Evolutionary conservation across 1,140 invertebrate genomes (phyloP).

Genomic region (Telenomus remus): DNA sequence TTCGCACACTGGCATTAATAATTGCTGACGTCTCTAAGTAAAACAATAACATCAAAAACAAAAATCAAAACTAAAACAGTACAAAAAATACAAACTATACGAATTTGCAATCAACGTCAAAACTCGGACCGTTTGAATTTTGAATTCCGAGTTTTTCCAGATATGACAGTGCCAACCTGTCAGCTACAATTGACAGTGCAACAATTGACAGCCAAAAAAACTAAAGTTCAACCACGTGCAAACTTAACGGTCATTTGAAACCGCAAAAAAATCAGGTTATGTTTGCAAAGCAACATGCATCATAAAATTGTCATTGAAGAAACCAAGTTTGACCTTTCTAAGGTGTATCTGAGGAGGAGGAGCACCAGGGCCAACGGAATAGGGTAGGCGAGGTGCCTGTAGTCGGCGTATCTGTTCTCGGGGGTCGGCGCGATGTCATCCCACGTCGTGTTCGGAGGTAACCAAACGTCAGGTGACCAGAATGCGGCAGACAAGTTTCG

Average conservation of each 20-base stretch:
- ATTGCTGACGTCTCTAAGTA: neutral
- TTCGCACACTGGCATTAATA: too few relatives aligned
- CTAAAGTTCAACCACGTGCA: slow-evolving; percentile 12
- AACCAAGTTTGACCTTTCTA: slow-evolving; percentile 83
- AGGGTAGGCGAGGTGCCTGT: slow-evolving; percentile 88
- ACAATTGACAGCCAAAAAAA: too few relatives aligned
- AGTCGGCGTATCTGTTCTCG: slow-evolving; percentile 86
- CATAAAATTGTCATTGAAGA: neutral
- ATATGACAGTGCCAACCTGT: too few relatives aligned
- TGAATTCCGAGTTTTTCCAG: too few relatives aligned
- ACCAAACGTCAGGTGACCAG: slow-evolving; percentile 90
- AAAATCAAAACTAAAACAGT: too few relatives aligned
- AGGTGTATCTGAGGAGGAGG: slow-evolving; percentile 82
- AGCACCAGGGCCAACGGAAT: slow-evolving; percentile 86
- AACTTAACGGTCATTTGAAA: slow-evolving; percentile 21
- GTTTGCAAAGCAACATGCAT: slow-evolving; percentile 3
- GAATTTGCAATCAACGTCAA: too few relatives aligned
- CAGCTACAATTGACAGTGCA: too few relatives aligned
- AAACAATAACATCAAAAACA: too few relatives aligned
- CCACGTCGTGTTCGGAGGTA: slow-evolving; percentile 93
- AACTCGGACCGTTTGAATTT: too few relatives aligned
- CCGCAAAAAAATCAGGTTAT: slow-evolving; percentile 26
- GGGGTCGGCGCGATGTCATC: slow-evolving; percentile 87
- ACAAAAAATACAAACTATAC: too few relatives aligned
- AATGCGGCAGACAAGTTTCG: slow-evolving; percentile 77